Percentiles rank a stretch among this genome's conserved stretches.
Evolutionary conservation across 2,888 invertebrate species (phyloP).

Genomic region (Dascillus cervinus): DNA sequence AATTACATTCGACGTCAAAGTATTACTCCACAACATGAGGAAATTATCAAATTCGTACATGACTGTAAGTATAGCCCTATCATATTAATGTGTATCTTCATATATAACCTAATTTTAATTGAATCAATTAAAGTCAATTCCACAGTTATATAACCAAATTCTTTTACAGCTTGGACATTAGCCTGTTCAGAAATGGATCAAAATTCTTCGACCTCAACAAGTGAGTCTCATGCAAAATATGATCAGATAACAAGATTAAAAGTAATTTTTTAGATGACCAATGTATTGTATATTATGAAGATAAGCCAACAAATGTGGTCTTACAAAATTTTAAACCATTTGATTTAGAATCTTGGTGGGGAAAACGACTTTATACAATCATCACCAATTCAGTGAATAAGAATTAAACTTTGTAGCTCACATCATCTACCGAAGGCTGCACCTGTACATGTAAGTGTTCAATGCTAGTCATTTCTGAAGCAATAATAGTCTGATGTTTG

Average conservation of each 20-base stretch:
- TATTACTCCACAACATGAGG: constrained; percentile 74
- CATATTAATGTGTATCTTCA: constrained; percentile 2
- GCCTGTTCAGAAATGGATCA: constrained; percentile 44
- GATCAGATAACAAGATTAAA: neutral
- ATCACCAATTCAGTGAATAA: constrained; percentile 62
- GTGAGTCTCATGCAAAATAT: too few relatives aligned
- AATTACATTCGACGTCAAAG: constrained; percentile 52
- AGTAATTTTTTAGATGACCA: constrained; percentile 33
- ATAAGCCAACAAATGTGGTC: too few relatives aligned
- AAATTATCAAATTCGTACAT: constrained; percentile 77
- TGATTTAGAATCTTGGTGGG: constrained; percentile 89
- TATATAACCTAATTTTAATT: constrained; percentile 6
- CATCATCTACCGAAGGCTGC: too few relatives aligned
- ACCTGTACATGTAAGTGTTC: too few relatives aligned
- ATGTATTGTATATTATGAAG: constrained; percentile 57
- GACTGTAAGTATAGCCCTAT: constrained; percentile 59
- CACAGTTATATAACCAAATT: constrained; percentile 4
- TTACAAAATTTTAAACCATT: constrained; percentile 81
- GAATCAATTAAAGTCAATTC: constrained; percentile 1
- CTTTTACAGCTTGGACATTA: constrained; percentile 56
- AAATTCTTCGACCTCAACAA: constrained; percentile 20
- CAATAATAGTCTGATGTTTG: too few relatives aligned
- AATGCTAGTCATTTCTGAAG: too few relatives aligned
- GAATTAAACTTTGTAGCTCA: too few relatives aligned
- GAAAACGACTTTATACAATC: constrained; percentile 74